Conservation (phyloP, 1,140 invertebrate species). For the Scaptomyza pallida region DNA sequence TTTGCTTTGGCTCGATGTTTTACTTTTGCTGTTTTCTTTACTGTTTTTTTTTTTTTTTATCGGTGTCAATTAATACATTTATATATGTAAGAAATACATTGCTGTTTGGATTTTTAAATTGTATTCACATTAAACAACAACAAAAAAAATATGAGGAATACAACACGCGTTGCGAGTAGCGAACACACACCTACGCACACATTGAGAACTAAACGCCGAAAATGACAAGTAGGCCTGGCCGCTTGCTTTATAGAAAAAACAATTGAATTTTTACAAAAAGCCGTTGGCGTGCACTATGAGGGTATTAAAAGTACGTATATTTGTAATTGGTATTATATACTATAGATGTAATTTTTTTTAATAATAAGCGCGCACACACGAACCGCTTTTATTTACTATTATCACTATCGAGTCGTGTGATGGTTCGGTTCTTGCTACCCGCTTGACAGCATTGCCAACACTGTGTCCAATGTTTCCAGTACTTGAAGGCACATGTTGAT, state of each 20-base stretch:
- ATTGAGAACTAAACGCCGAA: slow-evolving; percentile 19
- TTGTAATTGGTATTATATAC: slow-evolving; percentile 19
- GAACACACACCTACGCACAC: slow-evolving; percentile 3
- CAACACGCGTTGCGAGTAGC: slow-evolving; percentile 19
- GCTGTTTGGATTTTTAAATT: neutral
- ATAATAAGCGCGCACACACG: slow-evolving; percentile 35
- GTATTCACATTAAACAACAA: slow-evolving; percentile 21
- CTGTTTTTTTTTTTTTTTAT: slow-evolving; percentile 10
- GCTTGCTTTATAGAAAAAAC: slow-evolving; percentile 1
- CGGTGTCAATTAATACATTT: neutral
- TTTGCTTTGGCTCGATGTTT: slow-evolving; percentile 6
- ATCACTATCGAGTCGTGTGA: slow-evolving; percentile 35
- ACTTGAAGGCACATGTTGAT: slow-evolving; percentile 30
- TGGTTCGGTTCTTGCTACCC: slow-evolving; percentile 37
- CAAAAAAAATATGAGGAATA: slow-evolving; percentile 27
- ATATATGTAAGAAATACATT: slow-evolving; percentile 2
- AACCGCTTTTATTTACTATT: slow-evolving; percentile 44
- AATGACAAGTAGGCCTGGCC: slow-evolving; percentile 4
- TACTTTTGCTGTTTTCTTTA: slow-evolving; percentile 11
- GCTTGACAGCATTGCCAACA: slow-evolving; percentile 39
- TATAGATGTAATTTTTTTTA: slow-evolving; percentile 25
- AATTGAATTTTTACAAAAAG: slow-evolving; percentile 9
- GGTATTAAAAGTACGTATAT: slow-evolving; percentile 20
- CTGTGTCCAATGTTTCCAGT: slow-evolving; percentile 24
- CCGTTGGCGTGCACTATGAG: neutral